Percentiles rank a stretch among this genome's conserved stretches.
phyloP scores from a whole-genome alignment of 2,113 vertebrate species.

The Tursiops truncatus region DNA sequence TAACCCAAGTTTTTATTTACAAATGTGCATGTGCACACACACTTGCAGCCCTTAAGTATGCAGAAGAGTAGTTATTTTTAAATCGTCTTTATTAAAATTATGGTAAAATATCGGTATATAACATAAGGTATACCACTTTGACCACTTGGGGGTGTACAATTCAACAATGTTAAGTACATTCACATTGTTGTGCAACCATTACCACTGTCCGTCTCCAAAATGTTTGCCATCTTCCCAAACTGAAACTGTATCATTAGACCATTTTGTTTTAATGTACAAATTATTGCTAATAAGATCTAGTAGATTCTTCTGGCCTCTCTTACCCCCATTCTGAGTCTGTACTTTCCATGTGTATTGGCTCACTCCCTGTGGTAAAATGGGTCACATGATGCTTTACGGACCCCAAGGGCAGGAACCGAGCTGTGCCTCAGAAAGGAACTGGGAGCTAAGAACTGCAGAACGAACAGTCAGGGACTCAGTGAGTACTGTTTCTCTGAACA shows the following conservation, averaged over 20 bases:
- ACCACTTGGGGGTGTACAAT: background rate
- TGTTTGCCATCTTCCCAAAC: background rate
- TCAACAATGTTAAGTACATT: background rate
- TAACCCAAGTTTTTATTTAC: constrained; percentile 7
- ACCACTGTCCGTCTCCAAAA: background rate
- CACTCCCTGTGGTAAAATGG: background rate
- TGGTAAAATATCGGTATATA: background rate
- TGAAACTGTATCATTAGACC: background rate
- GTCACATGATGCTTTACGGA: background rate
- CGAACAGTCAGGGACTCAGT: background rate
- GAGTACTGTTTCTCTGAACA: background rate
- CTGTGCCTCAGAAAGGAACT: background rate
- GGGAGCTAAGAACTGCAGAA: background rate
- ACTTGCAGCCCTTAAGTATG: background rate
- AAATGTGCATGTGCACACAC: background rate
- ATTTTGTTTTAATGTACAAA: background rate
- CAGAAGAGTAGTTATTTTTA: background rate
- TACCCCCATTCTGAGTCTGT: too few species aligned
- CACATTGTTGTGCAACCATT: background rate
- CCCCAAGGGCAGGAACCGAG: background rate
- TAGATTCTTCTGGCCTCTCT: background rate
- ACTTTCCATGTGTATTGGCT: background rate
- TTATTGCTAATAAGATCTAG: background rate
- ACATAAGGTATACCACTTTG: background rate
- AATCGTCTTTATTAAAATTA: background rate